phyloP scores from a whole-genome alignment of 2,888 invertebrate species.

The Epinotia bilunana region DNA sequence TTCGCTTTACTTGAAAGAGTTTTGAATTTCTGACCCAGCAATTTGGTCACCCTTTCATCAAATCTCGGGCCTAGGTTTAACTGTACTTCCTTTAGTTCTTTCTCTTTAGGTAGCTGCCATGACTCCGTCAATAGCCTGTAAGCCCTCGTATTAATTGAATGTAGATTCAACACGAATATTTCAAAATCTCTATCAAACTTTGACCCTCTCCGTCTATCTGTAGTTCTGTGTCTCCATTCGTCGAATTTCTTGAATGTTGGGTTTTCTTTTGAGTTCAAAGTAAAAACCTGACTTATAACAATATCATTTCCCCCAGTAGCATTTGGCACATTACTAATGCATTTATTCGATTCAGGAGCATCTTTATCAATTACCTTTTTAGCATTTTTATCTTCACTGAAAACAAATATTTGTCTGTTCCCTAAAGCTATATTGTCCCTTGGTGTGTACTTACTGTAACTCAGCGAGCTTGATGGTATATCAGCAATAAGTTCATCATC shows the following conservation, averaged over 20 bases:
- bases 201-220: background rate
- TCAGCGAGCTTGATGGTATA: background rate
- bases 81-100: conserved; percentile 5
- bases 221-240: conserved; percentile 22
- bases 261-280: background rate
- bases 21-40: conserved; percentile 15
- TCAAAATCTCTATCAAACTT: conserved; percentile 17
- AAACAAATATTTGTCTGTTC: conserved; percentile 12
- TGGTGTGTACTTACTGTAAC: background rate
- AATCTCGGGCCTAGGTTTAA: conserved; percentile 15
- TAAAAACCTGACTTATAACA: conserved; percentile 11
- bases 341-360: background rate
- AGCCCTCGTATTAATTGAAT: conserved; percentile 23
- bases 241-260: conserved; percentile 7
- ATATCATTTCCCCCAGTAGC: background rate
- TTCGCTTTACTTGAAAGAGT: conserved; percentile 1
- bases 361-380: background rate
- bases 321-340: background rate
- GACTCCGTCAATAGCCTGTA: conserved; percentile 8
- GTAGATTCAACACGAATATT: conserved; percentile 23
- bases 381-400: background rate
- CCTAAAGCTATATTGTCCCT: conserved; percentile 10
- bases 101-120: conserved; percentile 25
- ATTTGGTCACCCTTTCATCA: conserved; percentile 5
- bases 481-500: background rate